These are phyloP conservation scores for Psettodes erumei DNA, from an alignment of 2,113 vertebrate genomes.

Conservation along the genomic window DNA sequence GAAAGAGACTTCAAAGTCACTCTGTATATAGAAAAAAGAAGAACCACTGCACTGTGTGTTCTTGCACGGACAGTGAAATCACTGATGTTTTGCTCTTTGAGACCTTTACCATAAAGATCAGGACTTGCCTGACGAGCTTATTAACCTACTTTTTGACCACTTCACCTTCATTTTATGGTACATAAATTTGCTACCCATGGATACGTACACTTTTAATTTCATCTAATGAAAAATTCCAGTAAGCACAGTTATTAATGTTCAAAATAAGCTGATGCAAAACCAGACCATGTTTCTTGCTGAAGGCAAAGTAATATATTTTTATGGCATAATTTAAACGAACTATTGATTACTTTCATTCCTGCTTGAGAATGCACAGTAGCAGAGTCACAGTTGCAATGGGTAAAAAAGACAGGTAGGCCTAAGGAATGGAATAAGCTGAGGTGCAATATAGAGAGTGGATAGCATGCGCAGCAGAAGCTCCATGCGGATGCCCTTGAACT, in stretches of 20 bases:
- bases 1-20: slow-evolving; percentile 12
- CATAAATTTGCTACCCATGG: slow-evolving; percentile 24
- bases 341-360: slow-evolving; percentile 48
- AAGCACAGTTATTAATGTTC: slow-evolving; percentile 14
- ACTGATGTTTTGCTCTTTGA: slow-evolving; percentile 11
- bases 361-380: slow-evolving; percentile 21
- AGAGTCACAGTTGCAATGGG: slow-evolving; percentile 8
- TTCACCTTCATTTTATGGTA: slow-evolving; percentile 37
- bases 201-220: slow-evolving; percentile 19
- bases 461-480: not conserved
- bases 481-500: slow-evolving; percentile 23
- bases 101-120: slow-evolving; percentile 9
- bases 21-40: not conserved
- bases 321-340: slow-evolving; percentile 42
- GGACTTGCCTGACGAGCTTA: not conserved
- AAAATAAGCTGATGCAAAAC: slow-evolving; percentile 25
- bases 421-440: slow-evolving; percentile 13
- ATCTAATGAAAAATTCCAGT: slow-evolving; percentile 13
- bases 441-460: not conserved
- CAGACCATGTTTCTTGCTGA: slow-evolving; percentile 23
- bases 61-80: not conserved
- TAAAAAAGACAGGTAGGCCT: slow-evolving; percentile 24
- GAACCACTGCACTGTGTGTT: not conserved
- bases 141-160: slow-evolving; percentile 22
- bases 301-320: slow-evolving; percentile 43